A percentile compares a stretch with the other conserved stretches of the same genome.
These are phyloP conservation scores for Doryteuthis pealeii DNA, from an alignment of 1,140 invertebrate genomes.

Conservation along the genomic window DNA sequence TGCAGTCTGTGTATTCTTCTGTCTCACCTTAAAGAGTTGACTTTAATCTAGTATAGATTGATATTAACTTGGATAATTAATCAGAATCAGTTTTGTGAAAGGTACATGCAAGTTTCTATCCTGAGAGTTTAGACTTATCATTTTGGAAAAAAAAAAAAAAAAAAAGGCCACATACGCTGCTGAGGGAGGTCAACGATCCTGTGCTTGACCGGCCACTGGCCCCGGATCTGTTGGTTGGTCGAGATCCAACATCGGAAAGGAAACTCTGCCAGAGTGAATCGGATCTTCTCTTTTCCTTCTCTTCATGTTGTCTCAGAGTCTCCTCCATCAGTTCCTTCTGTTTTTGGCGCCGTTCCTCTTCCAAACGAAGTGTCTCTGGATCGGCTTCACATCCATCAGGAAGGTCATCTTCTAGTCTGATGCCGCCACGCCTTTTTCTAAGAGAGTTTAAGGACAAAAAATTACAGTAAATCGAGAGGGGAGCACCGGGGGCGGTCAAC, in stretches of 20 bases:
- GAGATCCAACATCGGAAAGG: conserved; percentile 46
- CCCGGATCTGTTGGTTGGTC: conserved; percentile 21
- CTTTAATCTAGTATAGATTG: no score
- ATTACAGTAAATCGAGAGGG: neutral
- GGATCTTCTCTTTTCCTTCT: conserved; percentile 48
- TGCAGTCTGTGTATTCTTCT: no score
- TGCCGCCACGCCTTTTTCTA: conserved; percentile 48
- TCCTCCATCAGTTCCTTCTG: conserved; percentile 34
- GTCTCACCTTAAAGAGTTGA: no score
- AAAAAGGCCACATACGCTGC: conserved; percentile 5
- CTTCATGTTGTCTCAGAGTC: conserved; percentile 24
- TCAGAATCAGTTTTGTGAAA: no score
- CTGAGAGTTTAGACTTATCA: no score
- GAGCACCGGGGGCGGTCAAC: neutral
- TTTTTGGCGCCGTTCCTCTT: conserved; percentile 27
- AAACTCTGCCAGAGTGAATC: conserved; percentile 57
- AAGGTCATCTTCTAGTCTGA: conserved; percentile 37
- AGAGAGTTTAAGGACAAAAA: no score
- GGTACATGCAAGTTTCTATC: no score
- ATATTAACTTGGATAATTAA: no score
- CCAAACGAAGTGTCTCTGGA: conserved; percentile 31
- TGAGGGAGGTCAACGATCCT: conserved; percentile 16
- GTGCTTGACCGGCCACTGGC: conserved; percentile 8
- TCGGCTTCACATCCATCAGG: conserved; percentile 26
- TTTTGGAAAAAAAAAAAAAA: no score